Conservation (phyloP, 2,797 vertebrate genomes). For the Poliocrania exsul region DNA sequence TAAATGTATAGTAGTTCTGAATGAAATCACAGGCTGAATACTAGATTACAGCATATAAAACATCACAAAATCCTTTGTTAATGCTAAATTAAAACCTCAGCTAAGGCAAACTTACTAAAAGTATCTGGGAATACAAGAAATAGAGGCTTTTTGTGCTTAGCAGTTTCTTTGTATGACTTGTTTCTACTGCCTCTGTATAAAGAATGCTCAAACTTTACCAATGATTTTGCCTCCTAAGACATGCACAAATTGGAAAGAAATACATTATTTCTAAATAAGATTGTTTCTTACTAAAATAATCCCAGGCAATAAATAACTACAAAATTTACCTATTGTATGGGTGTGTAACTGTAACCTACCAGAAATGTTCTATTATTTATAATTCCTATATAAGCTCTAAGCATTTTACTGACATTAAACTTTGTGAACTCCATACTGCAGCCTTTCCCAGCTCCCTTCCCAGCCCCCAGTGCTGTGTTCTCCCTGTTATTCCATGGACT, state of each 20-base stretch:
- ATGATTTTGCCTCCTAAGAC: constrained; percentile 17
- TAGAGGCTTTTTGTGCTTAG: constrained; percentile 3
- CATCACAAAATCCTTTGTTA: constrained; percentile 75
- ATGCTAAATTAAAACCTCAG: constrained; percentile 70
- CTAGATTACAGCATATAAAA: constrained; percentile 70
- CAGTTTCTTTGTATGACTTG: constrained; percentile 6
- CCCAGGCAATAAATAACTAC: constrained; percentile 21
- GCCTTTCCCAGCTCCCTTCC: not conserved
- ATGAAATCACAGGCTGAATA: constrained; percentile 69
- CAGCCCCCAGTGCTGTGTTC: fast-evolving
- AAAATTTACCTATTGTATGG: not conserved
- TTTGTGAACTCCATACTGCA: not conserved
- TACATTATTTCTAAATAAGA: not conserved
- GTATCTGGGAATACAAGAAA: constrained; percentile 42
- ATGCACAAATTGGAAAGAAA: constrained; percentile 16
- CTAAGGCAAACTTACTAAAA: constrained; percentile 54
- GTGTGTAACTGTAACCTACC: not conserved
- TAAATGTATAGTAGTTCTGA: constrained; percentile 72
- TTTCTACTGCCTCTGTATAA: constrained; percentile 20
- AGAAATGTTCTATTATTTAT: not conserved
- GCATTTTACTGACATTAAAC: not conserved
- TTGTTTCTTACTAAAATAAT: constrained; percentile 27
- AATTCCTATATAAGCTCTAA: not conserved
- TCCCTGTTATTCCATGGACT: not conserved
- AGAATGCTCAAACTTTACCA: constrained; percentile 48